Evolutionary conservation across 2,888 invertebrate genomes (phyloP), one percentile per base, ranked within the genome.

Genomic region (Drosophila suboccidentalis): DNA sequence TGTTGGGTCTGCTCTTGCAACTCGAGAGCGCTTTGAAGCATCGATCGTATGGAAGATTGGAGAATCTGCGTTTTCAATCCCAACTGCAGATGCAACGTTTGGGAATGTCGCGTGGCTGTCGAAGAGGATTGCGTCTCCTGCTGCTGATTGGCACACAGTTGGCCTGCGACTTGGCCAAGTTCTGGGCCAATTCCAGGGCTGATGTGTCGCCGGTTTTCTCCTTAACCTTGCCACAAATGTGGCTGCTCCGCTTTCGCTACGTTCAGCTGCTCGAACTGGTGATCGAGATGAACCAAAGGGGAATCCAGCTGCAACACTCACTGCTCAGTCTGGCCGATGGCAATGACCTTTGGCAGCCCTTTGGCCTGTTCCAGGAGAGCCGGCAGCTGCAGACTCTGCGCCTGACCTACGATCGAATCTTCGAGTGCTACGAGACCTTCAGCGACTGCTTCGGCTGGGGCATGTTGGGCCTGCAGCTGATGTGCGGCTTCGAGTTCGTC

Each of bases 361-460:
- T 74, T 44, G 72, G 76, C 1, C 26, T 26, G 0, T 26, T 26
- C 26, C 64, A 78, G 9, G 89, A 86, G 13, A 88, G 84, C 60
- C 61, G 75, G 4, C 75, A 80, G n/a, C 41, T 93, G 15, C 72
- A 83, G 17, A 58, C 68, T 0, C 65, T 92, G n/a, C 92, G 91
- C 17, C 41, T 72, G 2, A 71, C 81, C 50, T 92, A 92, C 55
- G 90, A 86, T 9, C 84, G 90, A n/a, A 70, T 92, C 17, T 91
- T 89, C 68, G 78, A 77, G 49, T 73, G 81, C 67, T 85, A 90
- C 50, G 88, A 86, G 57, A 29, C 78, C 2, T 76, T 89, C 13
- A 92, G 91, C 66, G 82, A 89, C 43, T 88, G 88, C 55, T 91
- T 87, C 49, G 92, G 93, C 15, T 93, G 92, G 92, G 90, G 92